Evolutionary conservation across 2,888 invertebrate species (phyloP).

Genomic region (Galeruca laticollis): DNA sequence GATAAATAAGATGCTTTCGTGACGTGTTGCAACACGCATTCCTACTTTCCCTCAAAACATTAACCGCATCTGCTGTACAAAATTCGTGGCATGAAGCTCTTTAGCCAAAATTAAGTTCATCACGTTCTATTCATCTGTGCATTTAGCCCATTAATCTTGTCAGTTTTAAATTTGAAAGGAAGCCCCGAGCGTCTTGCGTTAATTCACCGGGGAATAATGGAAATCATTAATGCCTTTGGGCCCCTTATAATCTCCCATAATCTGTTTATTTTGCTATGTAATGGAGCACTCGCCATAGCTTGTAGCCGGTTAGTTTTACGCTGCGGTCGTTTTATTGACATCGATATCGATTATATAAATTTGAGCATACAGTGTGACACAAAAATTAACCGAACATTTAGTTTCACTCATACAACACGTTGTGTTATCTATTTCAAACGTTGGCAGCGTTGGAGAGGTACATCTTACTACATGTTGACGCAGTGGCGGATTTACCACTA

Average conservation of each 20-base stretch:
- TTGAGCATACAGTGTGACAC: background rate
- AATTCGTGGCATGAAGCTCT: conserved; percentile 35
- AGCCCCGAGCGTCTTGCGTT: conserved; percentile 39
- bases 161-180: conserved; percentile 50
- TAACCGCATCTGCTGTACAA: conserved; percentile 35
- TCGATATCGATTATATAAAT: conserved; percentile 14
- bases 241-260: conserved; percentile 32
- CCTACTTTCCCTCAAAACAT: conserved; percentile 10
- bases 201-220: conserved; percentile 41
- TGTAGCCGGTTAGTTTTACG: conserved; percentile 18
- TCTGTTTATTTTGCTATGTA: conserved; percentile 37
- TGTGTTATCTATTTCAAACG: too few species aligned
- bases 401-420: too few species aligned
- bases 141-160: conserved; percentile 48
- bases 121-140: conserved; percentile 42
- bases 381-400: too few species aligned
- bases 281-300: conserved; percentile 36
- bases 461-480: too few species aligned
- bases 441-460: too few species aligned
- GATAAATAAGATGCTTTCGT: background rate
- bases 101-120: conserved; percentile 43
- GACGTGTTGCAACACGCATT: background rate
- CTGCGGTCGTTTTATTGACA: conserved; percentile 20
- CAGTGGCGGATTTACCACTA: too few species aligned
- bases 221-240: conserved; percentile 41